Percentiles rank a stretch among this genome's conserved stretches.
Evolutionary conservation across 2,113 vertebrate genomes (phyloP).

Genomic region (Daphoenositta chrysoptera): DNA sequence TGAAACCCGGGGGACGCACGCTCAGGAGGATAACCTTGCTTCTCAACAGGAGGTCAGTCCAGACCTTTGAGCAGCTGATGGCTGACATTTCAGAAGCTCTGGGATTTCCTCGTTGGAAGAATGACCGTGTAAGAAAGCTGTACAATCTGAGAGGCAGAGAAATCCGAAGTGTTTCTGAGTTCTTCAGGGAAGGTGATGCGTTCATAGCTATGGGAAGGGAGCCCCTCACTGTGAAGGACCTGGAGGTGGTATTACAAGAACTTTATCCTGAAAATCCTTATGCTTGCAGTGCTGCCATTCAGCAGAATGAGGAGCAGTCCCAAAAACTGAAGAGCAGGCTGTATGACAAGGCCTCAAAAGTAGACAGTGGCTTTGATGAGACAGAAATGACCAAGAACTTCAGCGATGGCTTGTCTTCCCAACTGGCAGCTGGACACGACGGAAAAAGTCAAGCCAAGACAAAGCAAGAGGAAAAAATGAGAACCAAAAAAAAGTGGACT

Average conservation of each 20-base stretch:
- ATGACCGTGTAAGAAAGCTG: constrained; percentile 84
- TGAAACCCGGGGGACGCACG: constrained; percentile 76
- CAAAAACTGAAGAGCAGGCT: constrained; percentile 69
- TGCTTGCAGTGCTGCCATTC: constrained; percentile 61
- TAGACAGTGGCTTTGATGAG: constrained; percentile 73
- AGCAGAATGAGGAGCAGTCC: constrained; percentile 76
- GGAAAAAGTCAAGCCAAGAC: constrained; percentile 45
- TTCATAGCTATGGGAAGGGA: constrained; percentile 88
- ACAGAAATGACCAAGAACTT: constrained; percentile 16
- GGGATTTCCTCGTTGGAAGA: constrained; percentile 90
- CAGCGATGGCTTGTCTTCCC: neutral
- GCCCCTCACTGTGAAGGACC: constrained; percentile 78
- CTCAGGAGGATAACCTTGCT: constrained; percentile 87
- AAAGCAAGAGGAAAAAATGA: constrained; percentile 57
- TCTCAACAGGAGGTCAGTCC: constrained; percentile 87
- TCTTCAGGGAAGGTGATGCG: constrained; percentile 87
- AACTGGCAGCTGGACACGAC: neutral
- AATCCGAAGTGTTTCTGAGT: constrained; percentile 83
- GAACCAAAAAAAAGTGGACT: constrained; percentile 64
- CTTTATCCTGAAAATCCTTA: constrained; percentile 81
- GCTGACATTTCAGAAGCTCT: constrained; percentile 91
- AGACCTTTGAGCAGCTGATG: constrained; percentile 90
- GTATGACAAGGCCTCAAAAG: constrained; percentile 73
- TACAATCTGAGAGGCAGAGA: constrained; percentile 85
- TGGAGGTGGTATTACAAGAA: constrained; percentile 85